A percentile compares a stretch with the other conserved stretches of the same genome.
phyloP scores from a whole-genome alignment of 1,140 invertebrate genomes.

The Bradynema listronoti region DNA sequence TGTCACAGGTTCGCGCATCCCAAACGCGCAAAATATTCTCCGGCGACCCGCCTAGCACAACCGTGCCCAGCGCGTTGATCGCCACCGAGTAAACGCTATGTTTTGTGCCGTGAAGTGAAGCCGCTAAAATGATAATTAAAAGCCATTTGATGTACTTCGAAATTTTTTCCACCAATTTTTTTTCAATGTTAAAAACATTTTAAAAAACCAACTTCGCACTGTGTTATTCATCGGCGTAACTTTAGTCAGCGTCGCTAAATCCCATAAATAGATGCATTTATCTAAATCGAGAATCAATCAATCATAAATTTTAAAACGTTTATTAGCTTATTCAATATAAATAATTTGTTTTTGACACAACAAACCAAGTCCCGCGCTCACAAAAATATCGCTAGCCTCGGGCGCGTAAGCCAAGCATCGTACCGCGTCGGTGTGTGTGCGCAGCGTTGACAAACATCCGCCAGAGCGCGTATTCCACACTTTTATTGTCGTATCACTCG shows the following conservation, averaged over 20 bases:
- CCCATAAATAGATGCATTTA: slow-evolving; percentile 94
- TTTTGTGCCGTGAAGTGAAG: slow-evolving; percentile 88
- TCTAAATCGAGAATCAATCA: slow-evolving; percentile 96
- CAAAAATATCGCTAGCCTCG: slow-evolving; percentile 61
- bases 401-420: slow-evolving; percentile 96
- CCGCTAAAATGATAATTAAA: slow-evolving; percentile 66
- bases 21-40: slow-evolving; percentile 76
- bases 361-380: neutral
- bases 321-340: no score
- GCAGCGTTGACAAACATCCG: slow-evolving; percentile 82
- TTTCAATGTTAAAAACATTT: neutral
- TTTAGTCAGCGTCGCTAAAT: slow-evolving; percentile 93
- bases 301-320: no score
- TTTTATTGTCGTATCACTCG: slow-evolving; percentile 97
- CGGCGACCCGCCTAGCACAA: slow-evolving; percentile 78
- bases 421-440: slow-evolving; percentile 98
- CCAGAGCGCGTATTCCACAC: slow-evolving; percentile 80
- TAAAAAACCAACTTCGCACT: slow-evolving; percentile 72
- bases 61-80: slow-evolving; percentile 90
- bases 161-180: no score
- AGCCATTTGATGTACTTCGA: neutral
- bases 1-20: slow-evolving; percentile 89
- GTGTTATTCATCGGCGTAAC: slow-evolving; percentile 96
- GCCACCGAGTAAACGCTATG: slow-evolving; percentile 97
- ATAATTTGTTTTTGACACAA: neutral